Percentiles rank a stretch among this genome's conserved stretches.
Evolutionary conservation across 2,113 vertebrate genomes (phyloP).

Genomic region (Plectropomus leopardus): DNA sequence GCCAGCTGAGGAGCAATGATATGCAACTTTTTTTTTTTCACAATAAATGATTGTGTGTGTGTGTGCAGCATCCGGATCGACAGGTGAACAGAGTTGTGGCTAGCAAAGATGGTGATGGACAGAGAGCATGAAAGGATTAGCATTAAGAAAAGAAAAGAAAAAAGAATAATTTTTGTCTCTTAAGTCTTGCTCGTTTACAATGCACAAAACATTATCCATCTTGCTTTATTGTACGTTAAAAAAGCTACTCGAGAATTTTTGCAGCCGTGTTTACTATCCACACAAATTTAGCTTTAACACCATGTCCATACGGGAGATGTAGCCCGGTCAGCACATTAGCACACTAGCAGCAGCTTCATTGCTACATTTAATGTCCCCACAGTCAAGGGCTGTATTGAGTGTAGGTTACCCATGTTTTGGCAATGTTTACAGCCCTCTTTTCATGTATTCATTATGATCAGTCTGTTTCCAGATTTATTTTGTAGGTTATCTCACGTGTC

Average conservation of each 20-base stretch:
- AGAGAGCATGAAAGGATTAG: neutral
- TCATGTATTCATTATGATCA: no score
- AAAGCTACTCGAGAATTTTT: neutral
- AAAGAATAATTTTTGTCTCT: neutral
- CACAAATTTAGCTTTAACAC: neutral
- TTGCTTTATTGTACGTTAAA: neutral
- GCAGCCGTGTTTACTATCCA: neutral
- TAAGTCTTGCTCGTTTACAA: neutral
- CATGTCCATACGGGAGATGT: neutral
- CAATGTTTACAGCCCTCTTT: neutral
- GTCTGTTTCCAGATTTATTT: no score
- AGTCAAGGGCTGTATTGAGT: no score
- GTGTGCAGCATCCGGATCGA: slow-evolving; percentile 29
- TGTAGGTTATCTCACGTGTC: no score
- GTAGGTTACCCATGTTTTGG: neutral
- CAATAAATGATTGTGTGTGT: slow-evolving; percentile 8
- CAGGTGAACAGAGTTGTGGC: slow-evolving; percentile 13
- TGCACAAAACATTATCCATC: neutral
- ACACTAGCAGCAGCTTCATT: neutral
- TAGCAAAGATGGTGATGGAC: neutral
- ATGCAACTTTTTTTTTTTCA: neutral
- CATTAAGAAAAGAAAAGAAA: neutral
- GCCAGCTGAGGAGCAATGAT: slow-evolving; percentile 1
- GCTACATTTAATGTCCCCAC: no score
- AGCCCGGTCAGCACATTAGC: neutral